Evolutionary conservation across 2,888 invertebrate species (phyloP).

Genomic region (Neocrepidodera transversa): DNA sequence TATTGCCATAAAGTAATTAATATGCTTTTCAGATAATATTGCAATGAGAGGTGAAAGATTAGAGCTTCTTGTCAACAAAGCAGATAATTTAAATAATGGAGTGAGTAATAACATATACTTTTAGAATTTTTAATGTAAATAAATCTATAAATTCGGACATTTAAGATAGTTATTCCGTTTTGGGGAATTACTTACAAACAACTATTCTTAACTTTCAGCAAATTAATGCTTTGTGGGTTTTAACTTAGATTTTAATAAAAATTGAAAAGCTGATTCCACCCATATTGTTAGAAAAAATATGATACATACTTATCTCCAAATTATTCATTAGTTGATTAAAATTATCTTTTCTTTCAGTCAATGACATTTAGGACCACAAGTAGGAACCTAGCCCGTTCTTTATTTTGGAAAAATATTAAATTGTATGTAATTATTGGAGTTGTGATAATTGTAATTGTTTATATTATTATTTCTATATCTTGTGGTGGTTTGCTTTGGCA

Average conservation of each 20-base stretch:
- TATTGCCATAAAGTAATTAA: too few species aligned
- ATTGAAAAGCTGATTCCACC: too few species aligned
- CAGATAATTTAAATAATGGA: slow-evolving; percentile 86
- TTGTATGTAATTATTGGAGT: slow-evolving; percentile 77
- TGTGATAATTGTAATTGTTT: slow-evolving; percentile 74
- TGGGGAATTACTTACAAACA: too few species aligned
- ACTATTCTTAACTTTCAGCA: too few species aligned
- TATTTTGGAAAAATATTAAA: slow-evolving; percentile 95
- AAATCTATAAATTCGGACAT: too few species aligned
- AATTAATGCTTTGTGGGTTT: too few species aligned
- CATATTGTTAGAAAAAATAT: too few species aligned
- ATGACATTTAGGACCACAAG: slow-evolving; percentile 87
- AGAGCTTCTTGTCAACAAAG: slow-evolving; percentile 90
- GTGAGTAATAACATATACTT: slow-evolving; percentile 65
- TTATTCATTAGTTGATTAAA: too few species aligned
- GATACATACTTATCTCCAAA: too few species aligned
- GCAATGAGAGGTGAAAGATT: slow-evolving; percentile 89
- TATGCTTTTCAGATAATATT: slow-evolving; percentile 89
- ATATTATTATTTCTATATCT: slow-evolving; percentile 85
- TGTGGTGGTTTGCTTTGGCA: slow-evolving; percentile 87
- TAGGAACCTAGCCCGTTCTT: slow-evolving; percentile 81
- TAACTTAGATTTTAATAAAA: too few species aligned
- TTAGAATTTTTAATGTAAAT: too few species aligned
- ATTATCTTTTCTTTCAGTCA: slow-evolving; percentile 68
- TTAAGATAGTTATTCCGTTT: too few species aligned